phyloP scores from a whole-genome alignment of 2,113 vertebrate species.

The Phrynosoma blainvillii region DNA sequence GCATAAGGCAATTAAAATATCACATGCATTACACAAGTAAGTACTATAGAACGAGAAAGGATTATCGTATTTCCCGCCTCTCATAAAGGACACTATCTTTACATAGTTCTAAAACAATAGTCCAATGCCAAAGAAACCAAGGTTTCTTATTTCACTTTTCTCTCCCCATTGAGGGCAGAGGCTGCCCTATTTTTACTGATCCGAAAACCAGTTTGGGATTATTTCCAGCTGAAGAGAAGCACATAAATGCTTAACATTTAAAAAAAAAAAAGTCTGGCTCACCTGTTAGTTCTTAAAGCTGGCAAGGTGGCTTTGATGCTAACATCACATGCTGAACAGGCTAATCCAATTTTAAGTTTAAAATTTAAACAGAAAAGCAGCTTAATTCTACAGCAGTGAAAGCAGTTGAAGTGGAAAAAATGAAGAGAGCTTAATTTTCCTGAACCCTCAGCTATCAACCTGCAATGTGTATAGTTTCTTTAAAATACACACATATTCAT shows the following conservation, averaged over 20 bases:
- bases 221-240: background rate
- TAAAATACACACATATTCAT: no score
- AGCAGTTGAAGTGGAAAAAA: background rate
- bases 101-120: background rate
- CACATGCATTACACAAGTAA: background rate
- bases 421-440: background rate
- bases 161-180: background rate
- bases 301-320: background rate
- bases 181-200: background rate
- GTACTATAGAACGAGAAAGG: background rate
- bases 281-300: background rate
- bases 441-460: background rate
- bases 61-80: background rate
- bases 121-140: background rate
- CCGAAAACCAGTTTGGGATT: background rate
- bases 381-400: background rate
- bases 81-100: background rate
- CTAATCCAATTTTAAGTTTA: background rate
- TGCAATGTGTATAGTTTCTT: background rate
- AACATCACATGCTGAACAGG: background rate
- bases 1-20: conserved; percentile 52
- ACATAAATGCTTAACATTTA: background rate
- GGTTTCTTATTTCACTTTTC: background rate
- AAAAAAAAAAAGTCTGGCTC: background rate
- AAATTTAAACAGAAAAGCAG: background rate